Evolutionary conservation across 2,113 vertebrate genomes (phyloP).

Genomic region (Pygoscelis antarcticus): DNA sequence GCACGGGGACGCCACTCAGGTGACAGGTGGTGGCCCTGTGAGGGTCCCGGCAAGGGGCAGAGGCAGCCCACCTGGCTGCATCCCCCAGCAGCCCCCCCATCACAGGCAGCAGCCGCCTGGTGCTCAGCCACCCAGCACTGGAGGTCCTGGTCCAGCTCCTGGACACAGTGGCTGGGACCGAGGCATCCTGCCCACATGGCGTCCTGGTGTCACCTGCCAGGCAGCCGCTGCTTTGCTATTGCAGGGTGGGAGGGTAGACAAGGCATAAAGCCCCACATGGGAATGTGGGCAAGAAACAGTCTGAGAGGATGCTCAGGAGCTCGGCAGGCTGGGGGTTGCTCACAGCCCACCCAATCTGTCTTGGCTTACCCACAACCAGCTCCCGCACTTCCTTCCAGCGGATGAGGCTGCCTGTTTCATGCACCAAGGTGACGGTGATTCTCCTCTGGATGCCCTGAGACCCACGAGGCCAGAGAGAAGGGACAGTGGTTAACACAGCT

Average conservation of each 20-base stretch:
- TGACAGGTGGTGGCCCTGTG: neutral
- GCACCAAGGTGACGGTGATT: conserved; percentile 91
- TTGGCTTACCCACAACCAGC: conserved; percentile 91
- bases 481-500: neutral
- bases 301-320: neutral
- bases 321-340: neutral
- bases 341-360: neutral
- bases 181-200: accelerated
- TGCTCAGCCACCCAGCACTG: neutral
- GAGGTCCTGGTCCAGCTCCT: neutral
- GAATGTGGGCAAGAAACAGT: neutral
- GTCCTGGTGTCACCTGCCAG: neutral
- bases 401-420: conserved; percentile 90
- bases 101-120: neutral
- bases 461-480: neutral
- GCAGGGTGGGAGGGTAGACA: neutral
- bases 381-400: conserved; percentile 94
- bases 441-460: conserved; percentile 94
- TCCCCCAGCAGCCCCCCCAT: neutral
- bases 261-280: neutral
- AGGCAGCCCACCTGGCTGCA: neutral
- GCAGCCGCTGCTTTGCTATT: accelerated
- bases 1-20: neutral
- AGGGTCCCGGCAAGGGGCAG: accelerated
- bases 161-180: accelerated